Percentiles rank a stretch among this genome's conserved stretches.
phyloP scores from a whole-genome alignment of 2,888 invertebrate species.

The Camptogramma bilineatum region DNA sequence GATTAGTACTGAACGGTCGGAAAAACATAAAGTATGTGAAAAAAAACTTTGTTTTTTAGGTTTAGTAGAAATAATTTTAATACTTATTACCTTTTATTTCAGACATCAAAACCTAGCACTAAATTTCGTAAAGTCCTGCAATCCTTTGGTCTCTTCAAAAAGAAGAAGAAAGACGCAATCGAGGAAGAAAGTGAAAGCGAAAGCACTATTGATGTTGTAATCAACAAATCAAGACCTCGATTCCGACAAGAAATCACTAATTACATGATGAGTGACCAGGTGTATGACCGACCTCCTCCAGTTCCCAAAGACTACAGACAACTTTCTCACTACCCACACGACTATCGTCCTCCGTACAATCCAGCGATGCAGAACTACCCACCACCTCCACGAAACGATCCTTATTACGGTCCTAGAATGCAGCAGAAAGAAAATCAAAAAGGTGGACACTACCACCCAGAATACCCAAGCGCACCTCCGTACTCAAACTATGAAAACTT shows the following conservation, averaged over 20 bases:
- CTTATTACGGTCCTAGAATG: constrained; percentile 29
- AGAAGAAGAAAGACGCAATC: constrained; percentile 64
- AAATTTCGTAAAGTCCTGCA: constrained; percentile 62
- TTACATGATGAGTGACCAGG: constrained; percentile 68
- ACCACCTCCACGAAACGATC: constrained; percentile 15
- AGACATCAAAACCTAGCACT: constrained; percentile 54
- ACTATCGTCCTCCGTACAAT: constrained; percentile 39
- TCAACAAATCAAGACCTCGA: constrained; percentile 44
- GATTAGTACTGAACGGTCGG: constrained; percentile 50
- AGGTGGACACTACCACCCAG: constrained; percentile 28
- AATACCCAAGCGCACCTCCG: constrained; percentile 48
- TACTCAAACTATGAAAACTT: constrained; percentile 51
- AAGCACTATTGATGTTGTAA: constrained; percentile 26
- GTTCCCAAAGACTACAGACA: constrained; percentile 42
- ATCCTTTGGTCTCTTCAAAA: constrained; percentile 64
- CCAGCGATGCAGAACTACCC: constrained; percentile 21
- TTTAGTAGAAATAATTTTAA: background rate
- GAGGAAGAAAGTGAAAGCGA: constrained; percentile 60
- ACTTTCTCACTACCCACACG: constrained; percentile 24
- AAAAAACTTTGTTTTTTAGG: background rate
- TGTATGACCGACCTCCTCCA: constrained; percentile 61
- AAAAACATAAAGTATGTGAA: constrained; percentile 53
- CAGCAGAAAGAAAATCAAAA: constrained; percentile 4
- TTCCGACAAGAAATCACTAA: constrained; percentile 66
- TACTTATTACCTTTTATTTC: constrained; percentile 41